phyloP scores from a whole-genome alignment of 2,888 invertebrate genomes.

The Tipula unca region DNA sequence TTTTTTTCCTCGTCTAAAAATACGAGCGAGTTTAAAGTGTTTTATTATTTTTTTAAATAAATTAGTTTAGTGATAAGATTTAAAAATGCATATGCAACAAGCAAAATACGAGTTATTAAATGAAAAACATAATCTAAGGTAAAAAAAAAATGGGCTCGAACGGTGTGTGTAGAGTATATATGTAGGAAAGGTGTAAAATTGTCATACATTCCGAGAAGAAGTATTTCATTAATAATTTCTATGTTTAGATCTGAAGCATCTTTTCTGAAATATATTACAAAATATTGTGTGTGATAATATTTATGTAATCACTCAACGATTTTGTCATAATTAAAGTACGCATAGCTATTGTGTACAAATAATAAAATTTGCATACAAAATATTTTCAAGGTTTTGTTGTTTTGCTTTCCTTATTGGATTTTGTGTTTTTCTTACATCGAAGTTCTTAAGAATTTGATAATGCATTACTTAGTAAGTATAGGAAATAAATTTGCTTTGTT shows the following conservation, averaged over 20 bases:
- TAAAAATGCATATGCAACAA: conserved; percentile 24
- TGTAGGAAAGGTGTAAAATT: neutral
- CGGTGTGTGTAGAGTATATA: neutral
- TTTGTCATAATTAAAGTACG: neutral
- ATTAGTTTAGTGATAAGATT: neutral
- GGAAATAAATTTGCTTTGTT: no score
- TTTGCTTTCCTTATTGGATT: neutral
- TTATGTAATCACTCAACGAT: neutral
- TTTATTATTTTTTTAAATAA: neutral
- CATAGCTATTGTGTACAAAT: neutral
- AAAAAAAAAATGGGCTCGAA: neutral
- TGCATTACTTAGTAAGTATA: conserved; percentile 18
- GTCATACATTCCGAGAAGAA: neutral
- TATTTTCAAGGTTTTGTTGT: neutral
- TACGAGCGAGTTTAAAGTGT: neutral
- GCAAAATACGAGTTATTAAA: conserved; percentile 25
- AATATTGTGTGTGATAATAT: neutral
- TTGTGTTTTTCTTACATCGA: neutral
- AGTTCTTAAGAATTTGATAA: neutral
- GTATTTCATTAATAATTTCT: neutral
- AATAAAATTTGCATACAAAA: neutral
- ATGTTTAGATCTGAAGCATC: no score
- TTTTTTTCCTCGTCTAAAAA: neutral
- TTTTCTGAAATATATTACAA: no score
- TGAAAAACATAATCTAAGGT: conserved; percentile 22